Percentiles rank a stretch among this genome's conserved stretches.
Evolutionary conservation across 2,797 vertebrate genomes (phyloP).

Genomic region (Novumbra hubbsi): DNA sequence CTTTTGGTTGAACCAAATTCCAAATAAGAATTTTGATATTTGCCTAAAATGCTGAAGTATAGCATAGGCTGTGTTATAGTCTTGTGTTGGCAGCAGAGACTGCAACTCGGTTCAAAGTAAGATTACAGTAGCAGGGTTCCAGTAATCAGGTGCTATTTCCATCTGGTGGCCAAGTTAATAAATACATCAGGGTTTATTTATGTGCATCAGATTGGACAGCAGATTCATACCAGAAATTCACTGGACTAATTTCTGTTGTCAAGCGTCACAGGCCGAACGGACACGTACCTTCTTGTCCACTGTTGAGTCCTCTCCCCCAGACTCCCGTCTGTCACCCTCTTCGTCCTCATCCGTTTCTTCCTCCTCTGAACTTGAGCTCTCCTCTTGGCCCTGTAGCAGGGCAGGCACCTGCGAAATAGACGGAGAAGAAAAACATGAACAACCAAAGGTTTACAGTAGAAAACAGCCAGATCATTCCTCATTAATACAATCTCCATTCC

Average conservation of each 20-base stretch:
- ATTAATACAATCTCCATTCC: neutral
- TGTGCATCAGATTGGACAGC: neutral
- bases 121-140: neutral
- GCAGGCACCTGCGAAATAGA: constrained; percentile 78
- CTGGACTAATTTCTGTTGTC: neutral
- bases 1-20: neutral
- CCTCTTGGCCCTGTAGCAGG: constrained; percentile 75
- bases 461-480: neutral
- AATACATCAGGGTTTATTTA: neutral
- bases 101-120: neutral
- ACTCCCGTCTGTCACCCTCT: constrained; percentile 40
- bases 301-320: constrained; percentile 47
- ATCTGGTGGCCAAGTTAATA: neutral
- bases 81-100: neutral
- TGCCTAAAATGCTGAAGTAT: neutral
- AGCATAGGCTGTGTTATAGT: neutral
- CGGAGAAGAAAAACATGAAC: neutral
- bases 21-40: neutral
- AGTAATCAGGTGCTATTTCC: neutral
- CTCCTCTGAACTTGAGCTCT: constrained; percentile 68
- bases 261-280: neutral
- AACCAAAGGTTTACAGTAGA: neutral
- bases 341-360: constrained; percentile 39
- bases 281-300: neutral
- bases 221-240: neutral